phyloP scores from a whole-genome alignment of 2,113 vertebrate genomes.

The Petroica traversi region DNA sequence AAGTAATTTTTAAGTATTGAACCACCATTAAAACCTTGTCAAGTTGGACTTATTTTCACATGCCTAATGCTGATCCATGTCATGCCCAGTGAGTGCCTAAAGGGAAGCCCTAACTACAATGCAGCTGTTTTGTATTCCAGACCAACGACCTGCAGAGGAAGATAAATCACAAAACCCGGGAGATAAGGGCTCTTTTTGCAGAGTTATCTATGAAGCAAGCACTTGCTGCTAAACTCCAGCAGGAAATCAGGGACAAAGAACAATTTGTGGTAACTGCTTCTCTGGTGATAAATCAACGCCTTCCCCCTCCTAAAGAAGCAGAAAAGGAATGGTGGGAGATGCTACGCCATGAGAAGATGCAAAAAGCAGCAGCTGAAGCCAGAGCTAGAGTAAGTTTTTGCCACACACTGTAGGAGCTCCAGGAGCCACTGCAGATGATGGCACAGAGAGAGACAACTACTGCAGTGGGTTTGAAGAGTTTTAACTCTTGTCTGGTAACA shows the following conservation, averaged over 20 bases:
- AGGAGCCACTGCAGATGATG: not conserved
- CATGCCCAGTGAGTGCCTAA: not conserved
- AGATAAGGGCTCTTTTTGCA: constrained; percentile 83
- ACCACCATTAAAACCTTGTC: not conserved
- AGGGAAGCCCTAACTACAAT: not conserved
- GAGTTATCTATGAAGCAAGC: constrained; percentile 89
- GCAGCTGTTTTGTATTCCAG: constrained; percentile 63
- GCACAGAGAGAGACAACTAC: not conserved
- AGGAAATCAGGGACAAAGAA: constrained; percentile 83
- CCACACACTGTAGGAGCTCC: not conserved
- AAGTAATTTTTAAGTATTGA: not conserved
- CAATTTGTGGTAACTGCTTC: constrained; percentile 79
- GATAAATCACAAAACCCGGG: constrained; percentile 75
- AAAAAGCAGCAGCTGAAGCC: constrained; percentile 67
- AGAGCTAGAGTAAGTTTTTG: constrained; percentile 74
- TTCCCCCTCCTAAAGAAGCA: constrained; percentile 78
- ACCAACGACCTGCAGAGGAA: constrained; percentile 75
- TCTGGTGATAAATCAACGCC: constrained; percentile 77
- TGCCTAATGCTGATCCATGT: not conserved
- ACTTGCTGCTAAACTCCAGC: constrained; percentile 77
- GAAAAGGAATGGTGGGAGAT: constrained; percentile 80
- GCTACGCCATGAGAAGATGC: constrained; percentile 73
- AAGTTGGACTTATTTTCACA: not conserved
- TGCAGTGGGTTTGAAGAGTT: not conserved
- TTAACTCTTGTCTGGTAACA: not conserved